phyloP scores from a whole-genome alignment of 2,113 vertebrate genomes.

The Galbula dea region DNA sequence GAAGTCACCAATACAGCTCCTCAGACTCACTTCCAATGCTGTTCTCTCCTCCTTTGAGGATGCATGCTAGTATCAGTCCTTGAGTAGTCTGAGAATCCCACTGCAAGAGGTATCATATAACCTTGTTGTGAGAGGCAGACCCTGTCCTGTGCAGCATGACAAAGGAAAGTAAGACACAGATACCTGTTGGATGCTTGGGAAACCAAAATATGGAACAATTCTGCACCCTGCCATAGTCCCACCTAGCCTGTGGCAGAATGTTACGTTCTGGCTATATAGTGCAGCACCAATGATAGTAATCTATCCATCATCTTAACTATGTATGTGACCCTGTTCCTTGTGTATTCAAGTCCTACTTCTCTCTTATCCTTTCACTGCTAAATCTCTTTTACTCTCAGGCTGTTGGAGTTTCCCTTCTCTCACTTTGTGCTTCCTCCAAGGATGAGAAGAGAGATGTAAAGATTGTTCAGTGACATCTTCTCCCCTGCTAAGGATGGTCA shows the following conservation, averaged over 20 bases:
- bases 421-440: neutral
- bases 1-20: neutral
- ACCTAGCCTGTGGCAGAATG: neutral
- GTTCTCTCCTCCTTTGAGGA: neutral
- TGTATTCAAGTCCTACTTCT: neutral
- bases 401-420: neutral
- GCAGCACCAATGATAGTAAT: neutral
- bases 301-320: neutral
- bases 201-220: neutral
- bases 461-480: neutral
- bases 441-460: neutral
- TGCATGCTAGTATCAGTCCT: too few relatives aligned
- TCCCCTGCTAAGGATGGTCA: neutral
- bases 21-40: fast-evolving
- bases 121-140: neutral
- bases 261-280: neutral
- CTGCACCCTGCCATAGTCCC: neutral
- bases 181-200: neutral
- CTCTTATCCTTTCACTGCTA: neutral
- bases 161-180: neutral
- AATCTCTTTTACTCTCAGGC: neutral
- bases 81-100: neutral
- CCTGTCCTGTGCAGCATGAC: neutral
- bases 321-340: neutral
- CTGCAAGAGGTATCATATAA: neutral